These are phyloP conservation scores for Coboldia fuscipes DNA, from an alignment of 1,140 invertebrate genomes.

Conservation along the genomic window DNA sequence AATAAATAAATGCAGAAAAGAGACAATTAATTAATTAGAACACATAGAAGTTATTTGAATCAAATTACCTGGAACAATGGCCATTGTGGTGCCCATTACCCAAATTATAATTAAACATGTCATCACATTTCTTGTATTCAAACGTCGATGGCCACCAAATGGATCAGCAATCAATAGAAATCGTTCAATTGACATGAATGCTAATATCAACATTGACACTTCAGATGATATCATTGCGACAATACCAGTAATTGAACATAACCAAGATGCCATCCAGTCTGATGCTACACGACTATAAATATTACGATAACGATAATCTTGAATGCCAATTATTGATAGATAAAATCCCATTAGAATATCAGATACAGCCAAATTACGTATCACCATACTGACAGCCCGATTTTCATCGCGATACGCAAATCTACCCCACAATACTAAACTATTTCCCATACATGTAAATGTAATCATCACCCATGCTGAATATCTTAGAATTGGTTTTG, in stretches of 20 bases:
- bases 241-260: constrained; percentile 36
- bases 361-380: constrained; percentile 52
- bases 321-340: constrained; percentile 41
- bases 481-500: constrained; percentile 33
- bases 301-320: constrained; percentile 39
- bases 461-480: constrained; percentile 51
- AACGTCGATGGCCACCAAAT: constrained; percentile 30
- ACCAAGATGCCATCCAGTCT: constrained; percentile 45
- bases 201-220: constrained; percentile 51
- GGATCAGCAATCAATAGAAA: constrained; percentile 47
- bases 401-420: constrained; percentile 35
- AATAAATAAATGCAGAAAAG: constrained; percentile 4
- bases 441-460: constrained; percentile 41
- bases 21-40: constrained; percentile 3
- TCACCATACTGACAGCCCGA: constrained; percentile 34
- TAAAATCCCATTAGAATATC: constrained; percentile 66
- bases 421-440: constrained; percentile 42
- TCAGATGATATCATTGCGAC: constrained; percentile 47
- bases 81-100: constrained; percentile 35
- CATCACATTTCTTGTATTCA: constrained; percentile 31
- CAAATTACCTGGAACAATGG: constrained; percentile 35
- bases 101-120: constrained; percentile 34
- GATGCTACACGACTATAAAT: constrained; percentile 37
- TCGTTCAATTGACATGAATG: constrained; percentile 55
- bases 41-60: not conserved